Percentiles rank a stretch among this genome's conserved stretches.
phyloP scores from a whole-genome alignment of 1,140 invertebrate species.

The Periplaneta americana region DNA sequence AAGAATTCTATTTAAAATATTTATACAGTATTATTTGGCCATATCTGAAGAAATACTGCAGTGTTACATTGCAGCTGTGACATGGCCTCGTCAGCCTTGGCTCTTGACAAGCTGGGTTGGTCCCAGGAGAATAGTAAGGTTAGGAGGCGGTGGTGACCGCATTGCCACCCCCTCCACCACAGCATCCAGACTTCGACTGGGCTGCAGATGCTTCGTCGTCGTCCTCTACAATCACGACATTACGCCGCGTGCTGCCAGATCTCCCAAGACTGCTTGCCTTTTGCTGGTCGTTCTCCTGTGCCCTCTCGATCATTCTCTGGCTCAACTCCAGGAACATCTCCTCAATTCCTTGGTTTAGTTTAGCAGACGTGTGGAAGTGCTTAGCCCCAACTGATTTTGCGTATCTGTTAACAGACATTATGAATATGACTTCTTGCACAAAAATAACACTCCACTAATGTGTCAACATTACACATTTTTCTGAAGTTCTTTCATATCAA shows the following conservation, averaged over 20 bases:
- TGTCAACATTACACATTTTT: too few relatives aligned
- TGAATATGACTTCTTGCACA: too few relatives aligned
- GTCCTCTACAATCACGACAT: slow-evolving; percentile 57
- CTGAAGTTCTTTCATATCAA: too few relatives aligned
- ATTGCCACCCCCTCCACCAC: slow-evolving; percentile 1
- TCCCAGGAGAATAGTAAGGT: background rate
- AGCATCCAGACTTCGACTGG: slow-evolving; percentile 15
- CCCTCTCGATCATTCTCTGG: slow-evolving; percentile 55
- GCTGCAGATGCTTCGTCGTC: slow-evolving; percentile 33
- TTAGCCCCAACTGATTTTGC: slow-evolving; percentile 87
- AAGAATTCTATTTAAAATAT: background rate
- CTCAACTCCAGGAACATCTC: slow-evolving; percentile 88
- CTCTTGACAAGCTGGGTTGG: background rate
- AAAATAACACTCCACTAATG: too few relatives aligned
- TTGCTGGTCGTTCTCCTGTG: slow-evolving; percentile 39
- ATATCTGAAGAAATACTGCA: background rate
- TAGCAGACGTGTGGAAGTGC: slow-evolving; percentile 94
- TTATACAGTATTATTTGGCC: background rate
- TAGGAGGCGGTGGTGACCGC: background rate
- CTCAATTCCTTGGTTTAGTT: slow-evolving; percentile 87
- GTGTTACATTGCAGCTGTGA: background rate
- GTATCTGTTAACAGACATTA: slow-evolving; percentile 63
- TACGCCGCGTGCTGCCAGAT: slow-evolving; percentile 42
- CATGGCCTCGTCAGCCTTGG: background rate
- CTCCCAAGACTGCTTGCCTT: slow-evolving; percentile 40